Evolutionary conservation across 2,888 invertebrate species (phyloP).

Genomic region (Nephrotoma flavescens): DNA sequence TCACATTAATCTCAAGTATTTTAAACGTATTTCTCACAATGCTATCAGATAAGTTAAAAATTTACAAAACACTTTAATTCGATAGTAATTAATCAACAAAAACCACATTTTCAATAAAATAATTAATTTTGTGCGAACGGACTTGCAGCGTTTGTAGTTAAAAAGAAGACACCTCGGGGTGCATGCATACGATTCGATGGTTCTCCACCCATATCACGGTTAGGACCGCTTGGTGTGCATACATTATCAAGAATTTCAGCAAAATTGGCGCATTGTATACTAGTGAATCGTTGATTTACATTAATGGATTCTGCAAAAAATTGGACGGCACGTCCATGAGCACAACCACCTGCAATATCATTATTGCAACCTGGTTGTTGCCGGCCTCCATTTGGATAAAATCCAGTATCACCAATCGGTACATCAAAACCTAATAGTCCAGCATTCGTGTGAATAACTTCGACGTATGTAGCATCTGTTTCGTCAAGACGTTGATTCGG

Average conservation of each 20-base stretch:
- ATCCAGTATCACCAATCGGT: constrained; percentile 27
- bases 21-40: too few relatives aligned
- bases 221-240: constrained; percentile 21
- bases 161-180: constrained; percentile 21
- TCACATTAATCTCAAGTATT: too few relatives aligned
- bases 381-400: constrained; percentile 29
- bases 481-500: not conserved
- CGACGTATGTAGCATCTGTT: not conserved
- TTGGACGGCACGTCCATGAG: constrained; percentile 24
- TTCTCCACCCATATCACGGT: constrained; percentile 26
- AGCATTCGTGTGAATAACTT: constrained; percentile 14
- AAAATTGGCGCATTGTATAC: constrained; percentile 3
- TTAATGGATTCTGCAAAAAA: constrained; percentile 28
- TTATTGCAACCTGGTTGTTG: constrained; percentile 27
- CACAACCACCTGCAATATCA: constrained; percentile 15
- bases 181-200: constrained; percentile 15
- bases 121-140: not conserved
- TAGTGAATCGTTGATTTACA: constrained; percentile 1
- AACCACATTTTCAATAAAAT: too few relatives aligned
- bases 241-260: constrained; percentile 9
- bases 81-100: too few relatives aligned
- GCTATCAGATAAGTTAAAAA: too few relatives aligned
- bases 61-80: not conserved
- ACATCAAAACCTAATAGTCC: constrained; percentile 22
- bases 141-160: not conserved